A percentile compares a stretch with the other conserved stretches of the same genome.
These are phyloP conservation scores for Nilaparvata lugens DNA, from an alignment of 1,140 invertebrate species.

Conservation along the genomic window DNA sequence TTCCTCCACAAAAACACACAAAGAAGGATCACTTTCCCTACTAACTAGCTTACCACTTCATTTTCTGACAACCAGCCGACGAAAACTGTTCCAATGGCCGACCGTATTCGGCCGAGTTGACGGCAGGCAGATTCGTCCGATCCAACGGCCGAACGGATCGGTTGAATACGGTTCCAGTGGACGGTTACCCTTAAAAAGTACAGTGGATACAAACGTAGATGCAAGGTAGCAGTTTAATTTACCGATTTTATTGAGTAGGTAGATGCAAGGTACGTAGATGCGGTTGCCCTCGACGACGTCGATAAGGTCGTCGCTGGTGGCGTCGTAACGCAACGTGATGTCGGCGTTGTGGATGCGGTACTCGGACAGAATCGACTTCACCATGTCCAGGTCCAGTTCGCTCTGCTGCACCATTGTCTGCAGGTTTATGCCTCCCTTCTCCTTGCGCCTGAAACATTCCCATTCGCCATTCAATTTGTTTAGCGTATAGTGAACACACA, in stretches of 20 bases:
- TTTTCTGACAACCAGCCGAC: no score
- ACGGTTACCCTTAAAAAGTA: not conserved
- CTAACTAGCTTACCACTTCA: no score
- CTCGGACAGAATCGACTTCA: conserved; percentile 93
- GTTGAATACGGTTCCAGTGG: no score
- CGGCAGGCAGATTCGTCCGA: no score
- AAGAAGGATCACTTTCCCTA: no score
- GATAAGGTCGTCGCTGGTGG: conserved; percentile 95
- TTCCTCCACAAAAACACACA: no score
- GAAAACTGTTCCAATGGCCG: not conserved
- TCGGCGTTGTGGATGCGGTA: conserved; percentile 99
- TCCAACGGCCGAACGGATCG: no score
- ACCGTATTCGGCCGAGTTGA: not conserved
- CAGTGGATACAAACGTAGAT: not conserved
- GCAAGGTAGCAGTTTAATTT: conserved; percentile 20
- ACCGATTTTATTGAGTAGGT: conserved; percentile 98
- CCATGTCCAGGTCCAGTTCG: conserved; percentile 90
- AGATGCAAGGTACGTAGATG: conserved; percentile 96
- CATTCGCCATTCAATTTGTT: no score
- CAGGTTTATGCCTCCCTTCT: conserved; percentile 91
- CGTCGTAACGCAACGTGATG: conserved; percentile 88
- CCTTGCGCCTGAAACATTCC: conserved; percentile 85
- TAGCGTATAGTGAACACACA: no score
- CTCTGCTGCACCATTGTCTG: conserved; percentile 80
- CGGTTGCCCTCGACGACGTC: conserved; percentile 98